These are phyloP conservation scores for Caenorhabditis sp. DNA, from an alignment of 2,888 invertebrate species.

Conservation along the genomic window DNA sequence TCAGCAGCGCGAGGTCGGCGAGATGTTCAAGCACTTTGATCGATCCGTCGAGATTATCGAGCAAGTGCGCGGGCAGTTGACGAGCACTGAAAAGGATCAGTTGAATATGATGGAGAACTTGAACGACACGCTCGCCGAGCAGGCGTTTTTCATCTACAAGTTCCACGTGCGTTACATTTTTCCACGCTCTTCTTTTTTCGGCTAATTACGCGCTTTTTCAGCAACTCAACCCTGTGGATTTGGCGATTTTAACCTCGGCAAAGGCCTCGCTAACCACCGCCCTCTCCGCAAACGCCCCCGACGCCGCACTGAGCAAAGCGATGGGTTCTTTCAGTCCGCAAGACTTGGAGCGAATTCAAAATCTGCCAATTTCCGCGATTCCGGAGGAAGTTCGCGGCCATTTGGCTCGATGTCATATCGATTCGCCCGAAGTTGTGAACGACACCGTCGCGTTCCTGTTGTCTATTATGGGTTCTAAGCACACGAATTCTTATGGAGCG, in stretches of 20 bases:
- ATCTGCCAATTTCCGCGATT: conserved; percentile 10
- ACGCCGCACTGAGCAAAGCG: conserved; percentile 45
- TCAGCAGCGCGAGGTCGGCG: conserved; percentile 49
- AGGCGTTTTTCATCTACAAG: conserved; percentile 57
- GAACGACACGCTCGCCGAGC: conserved; percentile 58
- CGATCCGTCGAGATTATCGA: conserved; percentile 45
- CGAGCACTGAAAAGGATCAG: conserved; percentile 57
- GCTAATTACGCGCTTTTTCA: too few relatives aligned
- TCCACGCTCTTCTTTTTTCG: too few relatives aligned
- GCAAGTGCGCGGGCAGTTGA: conserved; percentile 21
- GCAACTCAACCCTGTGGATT: conserved; percentile 47
- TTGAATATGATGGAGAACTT: conserved; percentile 64
- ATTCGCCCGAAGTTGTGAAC: conserved; percentile 37
- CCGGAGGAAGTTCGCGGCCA: conserved; percentile 49
- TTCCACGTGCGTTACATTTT: conserved; percentile 38
- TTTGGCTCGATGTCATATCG: conserved; percentile 55
- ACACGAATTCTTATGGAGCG: conserved; percentile 19
- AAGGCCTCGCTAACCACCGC: conserved; percentile 36
- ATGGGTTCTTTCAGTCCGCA: conserved; percentile 53
- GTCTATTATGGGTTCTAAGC: conserved; percentile 40
- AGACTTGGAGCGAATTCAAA: conserved; percentile 34
- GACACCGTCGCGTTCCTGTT: conserved; percentile 43
- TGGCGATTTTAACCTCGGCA: conserved; percentile 37
- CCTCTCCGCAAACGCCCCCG: conserved; percentile 20
- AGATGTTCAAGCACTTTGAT: conserved; percentile 45